phyloP scores from a whole-genome alignment of 2,797 vertebrate species.

The Eospalax fontanierii region DNA sequence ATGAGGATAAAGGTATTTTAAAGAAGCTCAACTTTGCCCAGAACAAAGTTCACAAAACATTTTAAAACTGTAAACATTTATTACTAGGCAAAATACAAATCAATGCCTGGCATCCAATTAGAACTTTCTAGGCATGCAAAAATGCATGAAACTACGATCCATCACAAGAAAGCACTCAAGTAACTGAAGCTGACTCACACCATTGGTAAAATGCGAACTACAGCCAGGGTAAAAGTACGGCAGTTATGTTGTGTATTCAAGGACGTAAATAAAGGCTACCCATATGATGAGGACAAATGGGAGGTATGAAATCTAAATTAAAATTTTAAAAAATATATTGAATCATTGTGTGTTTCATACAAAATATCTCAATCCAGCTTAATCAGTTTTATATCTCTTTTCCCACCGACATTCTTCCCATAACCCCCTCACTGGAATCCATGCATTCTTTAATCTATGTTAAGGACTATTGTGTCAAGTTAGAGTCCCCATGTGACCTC shows the following conservation, averaged over 20 bases:
- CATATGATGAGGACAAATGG: neutral
- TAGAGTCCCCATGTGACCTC: too few relatives aligned
- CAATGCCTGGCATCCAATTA: neutral
- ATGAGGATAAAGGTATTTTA: neutral
- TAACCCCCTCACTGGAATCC: too few relatives aligned
- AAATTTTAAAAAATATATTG: too few relatives aligned
- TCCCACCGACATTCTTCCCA: too few relatives aligned
- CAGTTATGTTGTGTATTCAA: neutral
- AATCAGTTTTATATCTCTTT: too few relatives aligned
- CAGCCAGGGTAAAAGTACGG: too few relatives aligned
- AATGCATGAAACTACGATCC: neutral
- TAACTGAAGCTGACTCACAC: neutral
- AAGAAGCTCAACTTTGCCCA: neutral
- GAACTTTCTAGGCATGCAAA: neutral
- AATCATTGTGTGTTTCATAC: too few relatives aligned
- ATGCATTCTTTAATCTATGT: too few relatives aligned
- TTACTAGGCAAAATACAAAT: slow-evolving; percentile 29
- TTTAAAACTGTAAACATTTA: neutral
- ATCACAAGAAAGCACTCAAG: neutral
- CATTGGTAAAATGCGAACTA: too few relatives aligned
- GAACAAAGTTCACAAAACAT: neutral
- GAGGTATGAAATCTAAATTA: neutral
- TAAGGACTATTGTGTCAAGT: too few relatives aligned
- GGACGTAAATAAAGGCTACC: neutral
- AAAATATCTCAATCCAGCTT: too few relatives aligned